Percentiles rank a stretch among this genome's conserved stretches.
These are phyloP conservation scores for Xiphophorus couchianus DNA, from an alignment of 2,113 vertebrate species.

Conservation along the genomic window DNA sequence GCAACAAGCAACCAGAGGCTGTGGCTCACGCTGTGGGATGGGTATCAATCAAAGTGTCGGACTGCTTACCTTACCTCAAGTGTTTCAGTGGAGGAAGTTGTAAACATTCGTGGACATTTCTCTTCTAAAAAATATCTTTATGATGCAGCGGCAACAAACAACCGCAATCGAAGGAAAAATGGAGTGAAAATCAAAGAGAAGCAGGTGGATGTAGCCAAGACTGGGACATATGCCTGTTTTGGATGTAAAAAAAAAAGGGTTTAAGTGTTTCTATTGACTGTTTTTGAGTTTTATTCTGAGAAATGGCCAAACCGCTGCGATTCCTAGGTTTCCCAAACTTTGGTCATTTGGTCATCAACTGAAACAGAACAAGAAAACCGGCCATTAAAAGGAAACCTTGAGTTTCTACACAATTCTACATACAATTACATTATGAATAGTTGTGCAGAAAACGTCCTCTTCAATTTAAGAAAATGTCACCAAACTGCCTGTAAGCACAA, in stretches of 20 bases:
- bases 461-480: slow-evolving; percentile 16
- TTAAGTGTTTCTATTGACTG: slow-evolving; percentile 53
- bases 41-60: slow-evolving; percentile 76
- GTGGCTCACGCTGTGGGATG: slow-evolving; percentile 75
- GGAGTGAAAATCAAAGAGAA: slow-evolving; percentile 44
- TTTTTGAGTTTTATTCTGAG: slow-evolving; percentile 46
- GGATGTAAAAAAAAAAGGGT: slow-evolving; percentile 39
- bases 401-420: slow-evolving; percentile 19
- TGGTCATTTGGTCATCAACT: background rate
- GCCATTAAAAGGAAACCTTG: slow-evolving; percentile 9
- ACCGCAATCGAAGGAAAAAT: slow-evolving; percentile 50
- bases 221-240: slow-evolving; percentile 50
- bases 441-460: slow-evolving; percentile 15
- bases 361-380: slow-evolving; percentile 13
- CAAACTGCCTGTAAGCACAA: slow-evolving; percentile 24
- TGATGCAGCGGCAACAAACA: slow-evolving; percentile 50
- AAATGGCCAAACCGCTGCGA: slow-evolving; percentile 42
- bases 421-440: slow-evolving; percentile 22
- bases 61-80: slow-evolving; percentile 88
- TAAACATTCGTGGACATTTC: slow-evolving; percentile 76
- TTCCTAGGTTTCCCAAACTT: slow-evolving; percentile 42
- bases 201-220: slow-evolving; percentile 68
- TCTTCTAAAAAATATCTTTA: slow-evolving; percentile 72
- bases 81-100: slow-evolving; percentile 82
- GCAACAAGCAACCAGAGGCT: slow-evolving; percentile 64